Conservation (phyloP, 1,140 invertebrate species). For the Sesamia nonagrioides region DNA sequence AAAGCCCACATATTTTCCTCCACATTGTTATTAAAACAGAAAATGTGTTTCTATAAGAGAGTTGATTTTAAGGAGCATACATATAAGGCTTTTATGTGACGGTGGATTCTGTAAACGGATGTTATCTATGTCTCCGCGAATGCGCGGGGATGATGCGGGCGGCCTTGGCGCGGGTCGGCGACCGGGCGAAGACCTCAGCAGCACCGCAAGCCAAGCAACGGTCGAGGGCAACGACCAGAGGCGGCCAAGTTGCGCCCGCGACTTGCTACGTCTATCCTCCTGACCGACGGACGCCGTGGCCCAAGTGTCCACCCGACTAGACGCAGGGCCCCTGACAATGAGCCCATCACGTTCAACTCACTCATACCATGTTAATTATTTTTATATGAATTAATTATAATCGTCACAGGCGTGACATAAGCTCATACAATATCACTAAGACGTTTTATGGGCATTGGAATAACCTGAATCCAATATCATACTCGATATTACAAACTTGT, state of each 20-base stretch:
- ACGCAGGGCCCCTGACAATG: constrained; percentile 34
- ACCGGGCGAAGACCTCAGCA: constrained; percentile 85
- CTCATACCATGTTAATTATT: constrained; percentile 42
- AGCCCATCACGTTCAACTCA: constrained; percentile 36
- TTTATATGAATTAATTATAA: constrained; percentile 31
- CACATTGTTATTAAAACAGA: constrained; percentile 34
- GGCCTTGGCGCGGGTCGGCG: constrained; percentile 84
- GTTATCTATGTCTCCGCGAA: constrained; percentile 72
- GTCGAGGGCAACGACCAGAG: constrained; percentile 84
- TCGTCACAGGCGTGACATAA: constrained; percentile 21
- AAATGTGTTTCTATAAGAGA: constrained; percentile 27
- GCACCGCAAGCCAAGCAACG: constrained; percentile 84
- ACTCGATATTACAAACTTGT: constrained; percentile 26
- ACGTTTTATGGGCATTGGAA: background rate
- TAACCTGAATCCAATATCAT: constrained; percentile 18
- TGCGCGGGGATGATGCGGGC: constrained; percentile 81
- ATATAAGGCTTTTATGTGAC: constrained; percentile 52
- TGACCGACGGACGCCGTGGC: constrained; percentile 70
- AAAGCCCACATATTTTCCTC: constrained; percentile 33
- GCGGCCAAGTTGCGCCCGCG: constrained; percentile 65
- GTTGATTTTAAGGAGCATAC: constrained; percentile 22
- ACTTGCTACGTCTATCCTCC: constrained; percentile 70
- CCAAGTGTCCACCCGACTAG: constrained; percentile 64
- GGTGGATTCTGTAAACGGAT: constrained; percentile 68
- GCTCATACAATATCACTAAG: constrained; percentile 6